Base-by-base conservation (phyloP, 2,888 invertebrate species). In the Lysandra coridon region DNA sequence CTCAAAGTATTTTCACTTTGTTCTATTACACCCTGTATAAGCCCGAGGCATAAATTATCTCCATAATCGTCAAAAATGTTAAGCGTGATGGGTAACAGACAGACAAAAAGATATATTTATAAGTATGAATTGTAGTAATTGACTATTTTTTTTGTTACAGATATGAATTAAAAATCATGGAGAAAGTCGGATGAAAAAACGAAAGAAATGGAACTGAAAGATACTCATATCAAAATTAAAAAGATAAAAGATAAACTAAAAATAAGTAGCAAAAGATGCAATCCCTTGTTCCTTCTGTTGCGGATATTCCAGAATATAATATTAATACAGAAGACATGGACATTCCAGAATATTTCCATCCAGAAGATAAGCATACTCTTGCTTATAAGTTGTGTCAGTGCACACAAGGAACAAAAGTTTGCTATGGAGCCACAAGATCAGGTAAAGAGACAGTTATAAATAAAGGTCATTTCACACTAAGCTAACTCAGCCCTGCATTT, bases 401-500 rank as follows among this genome's bases (percentile, higher is more conserved):
- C 88, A n/a, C 87, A 86, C 80, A 89, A 86, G 78, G 93, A 93
- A 79, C 94, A 94, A 85, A 90, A 90, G 82, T 94, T 94, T 83
- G 94, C 93, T 0, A 92, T 94, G 33, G 94, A 94, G 74, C 94
- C 94, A 0, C 93, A 94, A 81, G 94, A 94, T 86, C 94, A 94
- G 91, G 94, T 94, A 80, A 88, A 60, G 37, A 73, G 12, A 78
- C 7, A 40, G 44, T 7, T 44, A 7, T 44, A 33, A 33, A 33
- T 33, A 33, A 33, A 33, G 33, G 33, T 33, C 33, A 33, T 1
- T 1, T 33, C 33, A 33, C 33, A 33, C 33, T 33, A 2, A 33
- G 1, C 1, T 2, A 33, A 33, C 2, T 1, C 33, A 33, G 33
- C 33, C 2, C 33, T 33, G 2, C 33, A 33, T 33, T 0, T 33